Evolutionary conservation across 2,888 invertebrate species (phyloP), one percentile per base, ranked within the genome.

Genomic region (Sinelater perroti): DNA sequence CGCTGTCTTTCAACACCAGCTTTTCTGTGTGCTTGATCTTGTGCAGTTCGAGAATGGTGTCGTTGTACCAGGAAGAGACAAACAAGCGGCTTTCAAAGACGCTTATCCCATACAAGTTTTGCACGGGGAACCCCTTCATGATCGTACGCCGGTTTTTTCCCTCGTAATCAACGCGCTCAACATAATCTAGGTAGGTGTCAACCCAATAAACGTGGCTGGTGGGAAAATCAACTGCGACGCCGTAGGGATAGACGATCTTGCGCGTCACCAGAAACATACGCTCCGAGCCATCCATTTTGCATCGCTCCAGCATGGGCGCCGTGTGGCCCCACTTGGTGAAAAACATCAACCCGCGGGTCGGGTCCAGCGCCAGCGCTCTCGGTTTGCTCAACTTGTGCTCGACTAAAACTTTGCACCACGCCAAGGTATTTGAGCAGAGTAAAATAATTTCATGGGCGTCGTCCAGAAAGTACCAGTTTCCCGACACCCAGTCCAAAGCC

Each of bases 401-500:
- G 40, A 91, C 76, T 64, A 93, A 78, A 67, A 90, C 81, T 56
- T 86, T 84, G 78, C 94, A 94, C 70, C 83, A 79, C 45, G 74
- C 74, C 74, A 91, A 82, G 50, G 80, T 72, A 45, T 79, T 78
- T 59, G 82, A 82, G 78, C 93, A 93, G 67, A 88, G 81, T 78
- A 89, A 88, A 65, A 93, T 83, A 75, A 86, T 65, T 49, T 67
- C 67, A 21, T 63, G 56, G n/a, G 60, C 56, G 42, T 69, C 70
- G 40, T 70, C 69, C 24, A 70, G 45, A 18, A 67, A 66, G 44
- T 70, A 95, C 92, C 93, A 93, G 80, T 93, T 93, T 68, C 86
- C 85, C 10, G 90, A 86, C 54, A 93, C 80, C 95, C 95, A 95
- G 79, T 95, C 95, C 63, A 88, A 76, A 3, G 88, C 87, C 70